phyloP scores from a whole-genome alignment of 2,113 vertebrate species.

The Heliornis fulica region DNA sequence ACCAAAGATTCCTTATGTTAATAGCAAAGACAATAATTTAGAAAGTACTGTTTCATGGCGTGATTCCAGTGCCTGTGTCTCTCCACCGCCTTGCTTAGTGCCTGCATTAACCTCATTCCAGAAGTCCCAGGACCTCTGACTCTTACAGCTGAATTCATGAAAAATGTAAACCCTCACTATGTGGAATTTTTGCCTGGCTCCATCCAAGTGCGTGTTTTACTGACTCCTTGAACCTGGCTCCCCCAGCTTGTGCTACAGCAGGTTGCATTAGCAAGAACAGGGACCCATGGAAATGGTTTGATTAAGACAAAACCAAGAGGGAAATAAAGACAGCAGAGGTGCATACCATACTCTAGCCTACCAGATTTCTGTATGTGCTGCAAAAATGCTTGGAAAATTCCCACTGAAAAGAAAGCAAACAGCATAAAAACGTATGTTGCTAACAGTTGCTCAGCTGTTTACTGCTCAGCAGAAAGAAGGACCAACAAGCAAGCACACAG shows the following conservation, averaged over 20 bases:
- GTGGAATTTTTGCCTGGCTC: neutral
- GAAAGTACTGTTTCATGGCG: neutral
- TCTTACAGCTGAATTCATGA: constrained; percentile 37
- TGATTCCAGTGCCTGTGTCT: neutral
- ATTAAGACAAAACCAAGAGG: neutral
- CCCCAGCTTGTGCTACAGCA: neutral
- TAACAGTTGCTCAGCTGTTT: neutral
- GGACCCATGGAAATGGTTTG: neutral
- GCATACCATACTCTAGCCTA: neutral
- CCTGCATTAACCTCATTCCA: constrained; percentile 47
- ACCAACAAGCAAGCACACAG: neutral
- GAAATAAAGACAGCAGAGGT: neutral
- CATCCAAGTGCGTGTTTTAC: neutral
- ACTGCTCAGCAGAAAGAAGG: neutral
- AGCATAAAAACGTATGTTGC: neutral
- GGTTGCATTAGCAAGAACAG: neutral
- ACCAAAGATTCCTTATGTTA: neutral
- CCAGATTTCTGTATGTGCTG: neutral
- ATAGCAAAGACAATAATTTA: neutral
- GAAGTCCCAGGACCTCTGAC: constrained; percentile 46
- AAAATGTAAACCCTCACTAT: neutral
- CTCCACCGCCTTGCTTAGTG: neutral
- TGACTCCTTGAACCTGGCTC: neutral
- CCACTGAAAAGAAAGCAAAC: neutral
- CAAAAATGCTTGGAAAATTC: neutral